A percentile compares a stretch with the other conserved stretches of the same genome.
These are phyloP conservation scores for Stegodyphus dumicola DNA, from an alignment of 1,140 invertebrate genomes.

Conservation along the genomic window DNA sequence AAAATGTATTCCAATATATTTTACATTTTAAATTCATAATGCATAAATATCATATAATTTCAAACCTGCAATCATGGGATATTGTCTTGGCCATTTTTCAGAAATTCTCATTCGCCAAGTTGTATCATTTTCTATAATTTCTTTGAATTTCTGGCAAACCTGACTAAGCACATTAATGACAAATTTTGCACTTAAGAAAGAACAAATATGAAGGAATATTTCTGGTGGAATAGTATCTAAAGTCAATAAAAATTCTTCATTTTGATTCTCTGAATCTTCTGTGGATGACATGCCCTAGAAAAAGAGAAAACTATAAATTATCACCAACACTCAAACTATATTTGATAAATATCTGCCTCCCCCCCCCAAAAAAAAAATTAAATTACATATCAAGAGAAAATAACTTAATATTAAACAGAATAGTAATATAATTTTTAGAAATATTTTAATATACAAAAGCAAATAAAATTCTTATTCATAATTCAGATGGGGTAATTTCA, in stretches of 20 bases:
- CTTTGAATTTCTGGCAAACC: slow-evolving; percentile 50
- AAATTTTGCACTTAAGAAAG: slow-evolving; percentile 58
- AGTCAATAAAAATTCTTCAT: background rate
- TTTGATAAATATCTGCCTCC: no score
- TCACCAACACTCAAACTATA: background rate
- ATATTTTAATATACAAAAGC: no score
- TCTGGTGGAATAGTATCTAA: slow-evolving; percentile 58
- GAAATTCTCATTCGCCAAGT: slow-evolving; percentile 50
- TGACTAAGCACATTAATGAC: slow-evolving; percentile 48
- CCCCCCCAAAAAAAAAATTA: no score
- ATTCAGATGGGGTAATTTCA: no score
- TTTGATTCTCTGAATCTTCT: background rate
- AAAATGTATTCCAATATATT: no score
- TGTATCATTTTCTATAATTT: slow-evolving; percentile 40
- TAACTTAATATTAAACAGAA: no score
- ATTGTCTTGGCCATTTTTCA: slow-evolving; percentile 47
- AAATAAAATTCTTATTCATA: no score
- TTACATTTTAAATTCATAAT: no score
- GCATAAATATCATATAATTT: background rate
- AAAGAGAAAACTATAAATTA: background rate
- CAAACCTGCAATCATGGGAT: slow-evolving; percentile 48
- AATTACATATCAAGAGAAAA: no score
- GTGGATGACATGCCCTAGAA: background rate
- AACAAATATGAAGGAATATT: slow-evolving; percentile 56
- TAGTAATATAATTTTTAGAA: no score